Conservation (phyloP, 2,797 vertebrate genomes). For the Benthosema pterotum region DNA sequence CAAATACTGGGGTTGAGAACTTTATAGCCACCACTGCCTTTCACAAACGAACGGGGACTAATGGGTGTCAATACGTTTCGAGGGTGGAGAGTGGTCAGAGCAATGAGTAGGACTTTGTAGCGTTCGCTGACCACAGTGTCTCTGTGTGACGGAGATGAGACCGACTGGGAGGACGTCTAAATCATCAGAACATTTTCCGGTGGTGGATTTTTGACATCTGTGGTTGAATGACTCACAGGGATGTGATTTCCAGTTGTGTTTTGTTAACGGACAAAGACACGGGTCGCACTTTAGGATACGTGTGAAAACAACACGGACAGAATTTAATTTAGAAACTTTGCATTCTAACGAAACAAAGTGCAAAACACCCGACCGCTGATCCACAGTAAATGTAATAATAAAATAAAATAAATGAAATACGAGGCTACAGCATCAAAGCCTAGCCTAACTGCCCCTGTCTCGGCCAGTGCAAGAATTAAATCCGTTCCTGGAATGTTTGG, state of each 20-base stretch:
- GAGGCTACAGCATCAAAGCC: too few species aligned
- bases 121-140: conserved; percentile 50
- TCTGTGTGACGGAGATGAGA: conserved; percentile 12
- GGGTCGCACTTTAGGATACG: conserved; percentile 30
- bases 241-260: conserved; percentile 40
- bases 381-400: too few species aligned
- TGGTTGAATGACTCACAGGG: conserved; percentile 34
- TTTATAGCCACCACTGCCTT: conserved; percentile 67
- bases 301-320: conserved; percentile 17
- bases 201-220: conserved; percentile 11
- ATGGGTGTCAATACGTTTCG: conserved; percentile 5
- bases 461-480: too few species aligned
- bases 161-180: conserved; percentile 20
- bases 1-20: conserved; percentile 49
- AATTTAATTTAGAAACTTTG: conserved; percentile 12
- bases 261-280: conserved; percentile 23
- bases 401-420: too few species aligned
- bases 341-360: too few species aligned
- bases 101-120: conserved; percentile 72
- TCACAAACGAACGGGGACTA: conserved; percentile 27
- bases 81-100: conserved; percentile 45
- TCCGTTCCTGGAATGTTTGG: too few species aligned
- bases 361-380: too few species aligned
- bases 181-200: conserved; percentile 31
- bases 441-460: too few species aligned